Percentiles rank a stretch among this genome's conserved stretches.
These are phyloP conservation scores for Drosophila tristis DNA, from an alignment of 1,140 invertebrate genomes.

Conservation along the genomic window DNA sequence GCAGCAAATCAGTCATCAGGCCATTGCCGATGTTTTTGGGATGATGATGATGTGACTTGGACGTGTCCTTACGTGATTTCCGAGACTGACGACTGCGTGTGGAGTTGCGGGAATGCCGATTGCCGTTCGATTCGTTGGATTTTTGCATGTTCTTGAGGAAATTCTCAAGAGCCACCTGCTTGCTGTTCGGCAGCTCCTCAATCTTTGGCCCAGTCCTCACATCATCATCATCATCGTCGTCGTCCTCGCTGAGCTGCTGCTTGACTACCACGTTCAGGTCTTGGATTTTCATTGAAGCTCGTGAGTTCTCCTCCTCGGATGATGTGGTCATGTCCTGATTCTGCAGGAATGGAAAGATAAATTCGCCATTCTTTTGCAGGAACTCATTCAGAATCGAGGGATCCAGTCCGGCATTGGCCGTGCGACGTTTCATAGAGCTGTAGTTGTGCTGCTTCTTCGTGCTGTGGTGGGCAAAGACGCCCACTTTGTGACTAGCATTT, in stretches of 20 bases:
- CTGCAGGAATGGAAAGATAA: slow-evolving; percentile 85
- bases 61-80: slow-evolving; percentile 56
- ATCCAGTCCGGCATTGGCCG: slow-evolving; percentile 86
- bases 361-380: slow-evolving; percentile 85
- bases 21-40: slow-evolving; percentile 10
- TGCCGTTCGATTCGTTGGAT: slow-evolving; percentile 70
- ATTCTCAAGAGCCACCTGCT: slow-evolving; percentile 74
- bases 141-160: slow-evolving; percentile 75
- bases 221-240: slow-evolving; percentile 66
- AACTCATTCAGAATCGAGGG: slow-evolving; percentile 85
- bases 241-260: slow-evolving; percentile 85
- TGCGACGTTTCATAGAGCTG: slow-evolving; percentile 85
- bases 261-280: slow-evolving; percentile 86
- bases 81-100: slow-evolving; percentile 65
- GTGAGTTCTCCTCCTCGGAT: slow-evolving; percentile 86
- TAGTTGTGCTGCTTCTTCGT: slow-evolving; percentile 71
- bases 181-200: slow-evolving; percentile 62
- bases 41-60: slow-evolving; percentile 17
- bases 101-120: slow-evolving; percentile 73
- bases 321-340: slow-evolving; percentile 85
- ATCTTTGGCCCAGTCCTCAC: slow-evolving; percentile 39
- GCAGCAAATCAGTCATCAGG: slow-evolving; percentile 14
- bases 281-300: slow-evolving; percentile 85
- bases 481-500: slow-evolving; percentile 79
- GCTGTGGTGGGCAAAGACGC: slow-evolving; percentile 84